Base-by-base conservation (phyloP, 2,113 vertebrate genomes). In the Gymnorhina tibicen region DNA sequence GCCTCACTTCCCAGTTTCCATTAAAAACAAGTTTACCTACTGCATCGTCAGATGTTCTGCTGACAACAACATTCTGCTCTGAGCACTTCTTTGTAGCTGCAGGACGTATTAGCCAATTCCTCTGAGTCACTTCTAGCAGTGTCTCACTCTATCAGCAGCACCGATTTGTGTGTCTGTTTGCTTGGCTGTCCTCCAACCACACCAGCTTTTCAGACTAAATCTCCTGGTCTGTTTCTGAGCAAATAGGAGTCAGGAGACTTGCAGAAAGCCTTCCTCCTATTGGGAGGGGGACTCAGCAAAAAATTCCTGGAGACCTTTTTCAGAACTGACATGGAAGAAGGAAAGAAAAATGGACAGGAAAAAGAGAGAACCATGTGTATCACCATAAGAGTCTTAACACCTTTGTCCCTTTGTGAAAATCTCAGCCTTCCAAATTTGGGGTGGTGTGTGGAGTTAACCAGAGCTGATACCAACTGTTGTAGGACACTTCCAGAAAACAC, bases 21-120 rank as follows among this genome's bases (percentile, higher is more conserved):
- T 66, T 85, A 92, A 82, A 96, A 97, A 69, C 75, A 55, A 95
- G 80, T 89, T 87, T 92, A 94, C 82, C 77, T 89, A 84, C 72
- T 86, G 85, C 95, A 84, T 62, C 79, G 80, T 85, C 55, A 88
- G 85, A 85, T 23, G 39, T 86, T 91, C 46, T 94, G 90, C 92
- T 93, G 95, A 91, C 85, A 95, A 37, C 87, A 87, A 81, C 55
- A 49, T 58, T 95, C 77, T 85, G 79, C 76, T 95, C 83, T 50
- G 78, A 66, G 86, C 39, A 20, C 23, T 87, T 91, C 78, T 95
- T 69, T 66, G 72, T 92, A 85, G 79, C 82, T 27, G 13, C 68
- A 58, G 67, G 75, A 72, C 7, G 0, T 73, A 67, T 82, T 73
- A 79, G 70, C 78, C 96, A 93, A 67, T 74, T 83, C 87, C 85